Conservation (phyloP, 1,140 invertebrate genomes). For the Acromyrmex charruanus region DNA sequence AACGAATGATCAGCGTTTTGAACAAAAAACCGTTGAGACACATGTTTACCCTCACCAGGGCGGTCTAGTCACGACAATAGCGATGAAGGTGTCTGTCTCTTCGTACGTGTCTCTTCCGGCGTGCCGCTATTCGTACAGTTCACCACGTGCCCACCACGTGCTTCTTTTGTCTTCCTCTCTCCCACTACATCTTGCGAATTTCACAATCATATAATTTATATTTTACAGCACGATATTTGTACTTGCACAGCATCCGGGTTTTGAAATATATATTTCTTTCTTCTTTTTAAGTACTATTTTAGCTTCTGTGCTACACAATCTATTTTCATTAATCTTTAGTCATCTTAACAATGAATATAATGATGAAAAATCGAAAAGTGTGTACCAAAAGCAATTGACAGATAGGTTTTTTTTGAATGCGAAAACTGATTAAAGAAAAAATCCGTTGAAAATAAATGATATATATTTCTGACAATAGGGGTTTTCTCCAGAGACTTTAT, state of each 20-base stretch:
- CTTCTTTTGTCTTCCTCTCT: neutral
- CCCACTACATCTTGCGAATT: neutral
- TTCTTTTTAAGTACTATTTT: neutral
- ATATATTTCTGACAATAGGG: neutral
- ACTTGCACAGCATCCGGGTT: neutral
- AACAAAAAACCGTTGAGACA: neutral
- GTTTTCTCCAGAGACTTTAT: neutral
- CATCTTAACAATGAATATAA: neutral
- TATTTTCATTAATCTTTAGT: neutral
- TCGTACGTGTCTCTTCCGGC: conserved; percentile 62
- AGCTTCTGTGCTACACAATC: neutral
- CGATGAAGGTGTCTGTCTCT: conserved; percentile 55
- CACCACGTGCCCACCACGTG: conserved; percentile 69
- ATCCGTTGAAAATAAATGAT: neutral
- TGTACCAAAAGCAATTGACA: neutral
- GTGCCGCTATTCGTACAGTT: conserved; percentile 46
- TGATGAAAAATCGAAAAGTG: neutral
- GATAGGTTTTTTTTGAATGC: neutral
- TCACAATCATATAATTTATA: conserved; percentile 67
- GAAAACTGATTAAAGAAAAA: neutral
- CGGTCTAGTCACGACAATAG: conserved; percentile 60
- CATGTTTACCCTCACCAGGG: conserved; percentile 53
- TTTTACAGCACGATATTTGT: conserved; percentile 67
- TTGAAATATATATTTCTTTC: neutral
- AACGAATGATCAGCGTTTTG: neutral